These are phyloP conservation scores for Megaceryle maxima DNA, from an alignment of 2,113 vertebrate genomes.

Conservation along the genomic window DNA sequence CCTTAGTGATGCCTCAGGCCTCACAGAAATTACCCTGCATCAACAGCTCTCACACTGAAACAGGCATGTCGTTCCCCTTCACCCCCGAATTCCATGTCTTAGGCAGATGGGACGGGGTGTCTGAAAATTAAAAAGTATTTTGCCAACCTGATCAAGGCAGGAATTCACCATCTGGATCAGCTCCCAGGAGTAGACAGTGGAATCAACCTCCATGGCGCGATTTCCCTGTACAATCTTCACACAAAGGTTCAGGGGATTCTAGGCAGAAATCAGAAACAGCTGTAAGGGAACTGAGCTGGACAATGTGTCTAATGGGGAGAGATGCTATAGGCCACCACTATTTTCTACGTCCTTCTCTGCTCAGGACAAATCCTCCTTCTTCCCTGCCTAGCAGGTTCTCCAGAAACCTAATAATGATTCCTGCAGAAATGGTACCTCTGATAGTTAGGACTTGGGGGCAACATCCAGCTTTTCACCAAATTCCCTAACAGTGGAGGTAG, in stretches of 20 bases:
- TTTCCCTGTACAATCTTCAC: constrained; percentile 99
- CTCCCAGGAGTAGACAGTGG: constrained; percentile 84
- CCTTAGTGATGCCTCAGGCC: not conserved
- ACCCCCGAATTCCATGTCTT: not conserved
- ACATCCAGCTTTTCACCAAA: not conserved
- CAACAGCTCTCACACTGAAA: not conserved
- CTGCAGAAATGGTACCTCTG: not conserved
- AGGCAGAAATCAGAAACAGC: constrained; percentile 34
- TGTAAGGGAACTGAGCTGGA: not conserved
- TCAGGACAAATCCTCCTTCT: not conserved
- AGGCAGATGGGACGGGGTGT: not conserved
- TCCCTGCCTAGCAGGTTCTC: not conserved
- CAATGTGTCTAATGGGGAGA: not conserved
- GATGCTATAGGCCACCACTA: not conserved
- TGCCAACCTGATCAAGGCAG: constrained; percentile 90
- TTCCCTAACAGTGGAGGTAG: not conserved
- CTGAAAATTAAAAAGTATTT: not conserved
- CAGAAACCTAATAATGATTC: not conserved
- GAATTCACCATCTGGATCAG: constrained; percentile 90
- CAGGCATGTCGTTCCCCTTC: not conserved
- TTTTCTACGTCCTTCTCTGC: not conserved
- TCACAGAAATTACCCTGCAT: not conserved
- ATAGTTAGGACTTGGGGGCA: not conserved
- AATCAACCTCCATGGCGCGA: constrained; percentile 93
- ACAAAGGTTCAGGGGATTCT: constrained; percentile 97